A percentile compares a stretch with the other conserved stretches of the same genome.
Conservation (phyloP, 2,113 vertebrate species). For the Myodes glareolus region DNA sequence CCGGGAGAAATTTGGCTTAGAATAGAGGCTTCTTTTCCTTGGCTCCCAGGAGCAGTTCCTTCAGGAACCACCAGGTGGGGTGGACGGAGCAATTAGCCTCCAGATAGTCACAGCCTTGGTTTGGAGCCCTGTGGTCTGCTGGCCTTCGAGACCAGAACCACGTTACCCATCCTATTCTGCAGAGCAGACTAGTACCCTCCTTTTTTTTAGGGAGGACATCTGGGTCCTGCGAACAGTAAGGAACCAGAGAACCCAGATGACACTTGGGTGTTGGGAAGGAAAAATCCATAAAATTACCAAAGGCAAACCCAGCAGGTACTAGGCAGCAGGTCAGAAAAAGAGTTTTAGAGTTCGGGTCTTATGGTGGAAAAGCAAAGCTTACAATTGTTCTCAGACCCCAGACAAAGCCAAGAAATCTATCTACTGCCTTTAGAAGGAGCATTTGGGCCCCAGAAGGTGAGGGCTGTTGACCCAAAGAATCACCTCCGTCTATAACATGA, state of each 20-base stretch:
- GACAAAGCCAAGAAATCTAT: not conserved
- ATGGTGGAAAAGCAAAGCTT: not conserved
- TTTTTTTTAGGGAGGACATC: not conserved
- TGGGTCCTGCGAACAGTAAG: not conserved
- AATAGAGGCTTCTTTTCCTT: not conserved
- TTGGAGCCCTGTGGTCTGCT: not conserved
- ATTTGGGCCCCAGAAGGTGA: not conserved
- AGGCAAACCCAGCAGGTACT: not conserved
- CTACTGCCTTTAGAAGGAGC: not conserved
- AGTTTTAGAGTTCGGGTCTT: not conserved
- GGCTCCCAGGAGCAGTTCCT: conserved; percentile 47
- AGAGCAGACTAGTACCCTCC: not conserved
- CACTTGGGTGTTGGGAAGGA: not conserved
- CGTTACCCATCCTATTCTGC: not conserved
- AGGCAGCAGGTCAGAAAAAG: not conserved
- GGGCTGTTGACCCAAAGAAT: not conserved
- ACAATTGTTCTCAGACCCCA: not conserved
- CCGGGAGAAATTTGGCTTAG: not conserved
- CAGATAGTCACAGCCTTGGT: not conserved
- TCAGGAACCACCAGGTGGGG: conserved; percentile 58
- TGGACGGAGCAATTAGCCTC: conserved; percentile 32
- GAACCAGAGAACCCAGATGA: not conserved
- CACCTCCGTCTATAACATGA: not conserved
- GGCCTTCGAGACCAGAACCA: not conserved
- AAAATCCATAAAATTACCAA: not conserved